Percentiles rank a stretch among this genome's conserved stretches.
phyloP scores from a whole-genome alignment of 2,888 invertebrate species.

The Eustalomyia histrio region DNA sequence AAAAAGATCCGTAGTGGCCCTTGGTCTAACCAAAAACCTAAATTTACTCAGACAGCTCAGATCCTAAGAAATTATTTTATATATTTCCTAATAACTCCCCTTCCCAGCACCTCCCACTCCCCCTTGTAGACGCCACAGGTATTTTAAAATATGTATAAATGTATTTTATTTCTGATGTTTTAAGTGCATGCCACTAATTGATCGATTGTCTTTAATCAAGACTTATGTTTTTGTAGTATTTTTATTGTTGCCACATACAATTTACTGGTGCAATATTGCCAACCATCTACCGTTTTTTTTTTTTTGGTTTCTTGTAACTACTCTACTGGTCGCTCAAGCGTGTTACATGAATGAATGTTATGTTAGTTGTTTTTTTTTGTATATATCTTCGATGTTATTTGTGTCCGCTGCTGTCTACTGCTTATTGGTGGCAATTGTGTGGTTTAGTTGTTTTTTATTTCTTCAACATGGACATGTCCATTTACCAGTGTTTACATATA shows the following conservation, averaged over 20 bases:
- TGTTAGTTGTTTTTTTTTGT: slow-evolving; percentile 41
- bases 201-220: slow-evolving; percentile 67
- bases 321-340: slow-evolving; percentile 51
- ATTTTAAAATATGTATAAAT: background rate
- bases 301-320: background rate
- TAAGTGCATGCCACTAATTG: slow-evolving; percentile 68
- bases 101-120: background rate
- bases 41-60: too few relatives aligned
- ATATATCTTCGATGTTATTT: slow-evolving; percentile 53
- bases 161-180: slow-evolving; percentile 32
- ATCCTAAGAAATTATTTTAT: too few relatives aligned
- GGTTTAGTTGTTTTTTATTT: slow-evolving; percentile 49
- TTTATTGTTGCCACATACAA: slow-evolving; percentile 61
- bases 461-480: slow-evolving; percentile 61
- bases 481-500: slow-evolving; percentile 27
- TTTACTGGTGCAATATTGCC: slow-evolving; percentile 64
- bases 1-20: too few relatives aligned
- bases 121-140: background rate
- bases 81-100: background rate
- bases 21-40: too few relatives aligned
- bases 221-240: slow-evolving; percentile 60
- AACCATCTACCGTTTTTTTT: slow-evolving; percentile 56
- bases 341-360: slow-evolving; percentile 59
- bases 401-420: slow-evolving; percentile 61
- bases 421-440: slow-evolving; percentile 60